A percentile compares a stretch with the other conserved stretches of the same genome.
Conservation (phyloP, 2,888 invertebrate species). For the Nebria salina region DNA sequence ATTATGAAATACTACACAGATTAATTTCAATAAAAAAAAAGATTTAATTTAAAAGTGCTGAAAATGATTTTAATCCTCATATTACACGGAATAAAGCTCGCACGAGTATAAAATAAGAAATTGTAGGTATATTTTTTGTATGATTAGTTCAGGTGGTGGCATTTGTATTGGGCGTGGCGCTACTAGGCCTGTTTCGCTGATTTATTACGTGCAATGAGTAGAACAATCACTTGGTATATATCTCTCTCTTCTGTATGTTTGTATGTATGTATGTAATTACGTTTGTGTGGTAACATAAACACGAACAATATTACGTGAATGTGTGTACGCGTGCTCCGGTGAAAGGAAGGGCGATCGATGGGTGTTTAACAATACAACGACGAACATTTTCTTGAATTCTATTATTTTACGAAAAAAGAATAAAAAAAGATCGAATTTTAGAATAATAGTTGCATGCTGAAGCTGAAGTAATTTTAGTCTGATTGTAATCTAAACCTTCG, state of each 20-base stretch:
- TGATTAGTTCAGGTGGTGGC: neutral
- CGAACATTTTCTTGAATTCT: neutral
- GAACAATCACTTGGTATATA: slow-evolving; percentile 9
- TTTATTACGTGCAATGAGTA: slow-evolving; percentile 13
- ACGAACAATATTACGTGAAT: neutral
- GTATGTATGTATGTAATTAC: neutral
- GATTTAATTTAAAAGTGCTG: too few species aligned
- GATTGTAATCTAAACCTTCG: neutral
- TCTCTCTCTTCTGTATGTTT: neutral
- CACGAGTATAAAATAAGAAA: neutral
- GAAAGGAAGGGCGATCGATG: neutral
- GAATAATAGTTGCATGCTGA: too few species aligned
- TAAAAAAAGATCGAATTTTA: too few species aligned
- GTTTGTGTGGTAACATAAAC: slow-evolving; percentile 5
- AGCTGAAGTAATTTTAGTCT: too few species aligned
- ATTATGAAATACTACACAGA: too few species aligned
- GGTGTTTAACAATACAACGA: neutral
- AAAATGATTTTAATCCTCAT: too few species aligned
- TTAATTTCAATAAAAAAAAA: too few species aligned
- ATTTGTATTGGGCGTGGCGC: slow-evolving; percentile 13
- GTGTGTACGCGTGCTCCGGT: neutral
- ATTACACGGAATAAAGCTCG: too few species aligned
- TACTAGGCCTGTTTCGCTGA: slow-evolving; percentile 13
- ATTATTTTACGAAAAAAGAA: too few species aligned
- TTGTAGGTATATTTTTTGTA: neutral